Conservation (phyloP, 1,140 invertebrate species). For the Ridgeia piscesae region DNA sequence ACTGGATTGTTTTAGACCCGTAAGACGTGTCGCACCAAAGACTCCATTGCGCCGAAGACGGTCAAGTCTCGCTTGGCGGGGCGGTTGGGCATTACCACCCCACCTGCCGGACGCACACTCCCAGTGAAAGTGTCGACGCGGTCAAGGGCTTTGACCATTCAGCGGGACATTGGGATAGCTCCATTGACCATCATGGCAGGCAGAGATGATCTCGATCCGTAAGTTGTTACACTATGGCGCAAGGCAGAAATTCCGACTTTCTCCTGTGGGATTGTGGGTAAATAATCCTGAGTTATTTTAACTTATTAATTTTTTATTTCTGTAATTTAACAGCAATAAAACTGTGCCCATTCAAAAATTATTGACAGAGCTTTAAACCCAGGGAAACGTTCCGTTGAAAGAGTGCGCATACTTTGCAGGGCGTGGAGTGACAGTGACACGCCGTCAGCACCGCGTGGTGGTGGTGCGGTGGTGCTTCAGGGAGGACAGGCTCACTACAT, state of each 20-base stretch:
- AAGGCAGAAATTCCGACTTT: neutral
- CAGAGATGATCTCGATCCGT: conserved; percentile 64
- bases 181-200: conserved; percentile 65
- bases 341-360: no score
- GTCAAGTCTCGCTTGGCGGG: conserved; percentile 56
- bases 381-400: no score
- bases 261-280: neutral
- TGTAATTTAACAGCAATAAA: neutral
- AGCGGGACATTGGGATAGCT: conserved; percentile 46
- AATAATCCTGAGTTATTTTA: no score
- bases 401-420: neutral
- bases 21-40: neutral
- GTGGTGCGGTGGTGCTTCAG: neutral
- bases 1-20: conserved; percentile 14
- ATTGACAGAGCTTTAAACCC: no score
- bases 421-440: neutral
- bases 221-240: neutral
- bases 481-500: neutral
- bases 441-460: neutral
- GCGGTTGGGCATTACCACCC: conserved; percentile 55
- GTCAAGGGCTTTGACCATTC: conserved; percentile 50
- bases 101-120: conserved; percentile 48
- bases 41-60: conserved; percentile 37
- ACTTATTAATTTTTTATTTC: neutral
- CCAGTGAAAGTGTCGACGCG: conserved; percentile 45